phyloP scores from a whole-genome alignment of 2,888 invertebrate genomes.

The Dinocampus coccinellae region DNA sequence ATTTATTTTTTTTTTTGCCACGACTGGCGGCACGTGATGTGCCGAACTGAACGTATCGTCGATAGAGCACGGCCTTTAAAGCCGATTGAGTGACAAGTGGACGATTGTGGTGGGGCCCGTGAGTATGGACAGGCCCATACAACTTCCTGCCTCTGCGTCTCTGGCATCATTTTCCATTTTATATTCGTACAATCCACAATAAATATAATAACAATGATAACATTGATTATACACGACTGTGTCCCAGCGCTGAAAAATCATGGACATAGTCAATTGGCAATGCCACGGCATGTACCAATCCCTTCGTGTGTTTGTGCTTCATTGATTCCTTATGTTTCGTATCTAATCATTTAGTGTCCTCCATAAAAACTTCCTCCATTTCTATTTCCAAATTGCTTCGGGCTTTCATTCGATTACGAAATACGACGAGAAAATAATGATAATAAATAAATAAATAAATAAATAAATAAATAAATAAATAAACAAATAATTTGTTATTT shows the following conservation, averaged over 20 bases:
- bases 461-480: no score
- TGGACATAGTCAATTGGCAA: constrained; percentile 32
- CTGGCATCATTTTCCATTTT: not conserved
- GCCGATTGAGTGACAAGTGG: constrained; percentile 50
- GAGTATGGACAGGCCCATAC: constrained; percentile 37
- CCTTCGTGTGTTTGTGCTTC: constrained; percentile 12
- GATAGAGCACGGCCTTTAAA: constrained; percentile 48
- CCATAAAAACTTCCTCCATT: not conserved
- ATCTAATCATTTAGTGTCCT: not conserved
- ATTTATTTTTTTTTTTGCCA: constrained; percentile 32
- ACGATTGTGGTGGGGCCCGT: constrained; percentile 45
- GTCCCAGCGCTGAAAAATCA: constrained; percentile 10
- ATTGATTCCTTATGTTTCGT: not conserved
- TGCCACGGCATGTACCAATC: constrained; percentile 20
- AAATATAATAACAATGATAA: not conserved
- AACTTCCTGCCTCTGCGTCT: constrained; percentile 39
- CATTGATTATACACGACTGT: not conserved
- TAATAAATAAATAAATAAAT: no score
- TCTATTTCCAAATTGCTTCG: not conserved
- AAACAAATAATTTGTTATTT: no score
- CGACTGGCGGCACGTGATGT: constrained; percentile 50
- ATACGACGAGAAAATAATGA: not conserved
- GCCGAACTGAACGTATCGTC: constrained; percentile 48
- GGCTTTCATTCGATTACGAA: not conserved
- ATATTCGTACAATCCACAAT: constrained; percentile 1